A percentile compares a stretch with the other conserved stretches of the same genome.
Conservation (phyloP, 2,797 vertebrate species). For the Muscicapa striata region DNA sequence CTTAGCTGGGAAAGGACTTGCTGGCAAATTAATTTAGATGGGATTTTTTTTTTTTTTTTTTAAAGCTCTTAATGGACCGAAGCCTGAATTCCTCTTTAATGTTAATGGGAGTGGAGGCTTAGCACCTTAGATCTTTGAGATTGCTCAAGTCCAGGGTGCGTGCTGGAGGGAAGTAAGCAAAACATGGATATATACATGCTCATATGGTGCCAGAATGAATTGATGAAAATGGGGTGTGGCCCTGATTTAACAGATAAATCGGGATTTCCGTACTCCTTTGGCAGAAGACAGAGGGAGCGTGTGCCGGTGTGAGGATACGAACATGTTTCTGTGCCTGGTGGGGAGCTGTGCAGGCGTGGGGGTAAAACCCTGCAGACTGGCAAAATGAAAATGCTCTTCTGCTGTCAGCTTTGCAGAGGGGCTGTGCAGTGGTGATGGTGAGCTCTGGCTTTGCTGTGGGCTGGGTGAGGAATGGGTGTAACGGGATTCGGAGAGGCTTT, state of each 20-base stretch:
- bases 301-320: background rate
- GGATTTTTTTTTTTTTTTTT: background rate
- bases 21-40: background rate
- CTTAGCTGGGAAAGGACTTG: background rate
- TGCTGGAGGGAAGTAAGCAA: background rate
- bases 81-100: conserved; percentile 40
- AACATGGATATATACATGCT: background rate
- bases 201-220: background rate
- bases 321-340: rapidly evolving
- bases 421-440: background rate
- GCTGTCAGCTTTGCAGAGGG: background rate
- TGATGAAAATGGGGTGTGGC: background rate
- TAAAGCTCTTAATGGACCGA: background rate
- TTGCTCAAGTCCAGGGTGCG: background rate
- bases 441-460: background rate
- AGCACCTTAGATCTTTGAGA: conserved; percentile 42
- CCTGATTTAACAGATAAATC: background rate
- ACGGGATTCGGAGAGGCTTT: background rate
- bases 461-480: background rate
- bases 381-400: background rate
- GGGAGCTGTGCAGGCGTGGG: background rate
- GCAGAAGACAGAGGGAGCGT: background rate
- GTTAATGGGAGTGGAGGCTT: conserved; percentile 36
- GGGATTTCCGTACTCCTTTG: background rate
- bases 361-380: background rate